These are phyloP conservation scores for Oxyura jamaicensis DNA, from an alignment of 2,113 vertebrate genomes.

Conservation along the genomic window DNA sequence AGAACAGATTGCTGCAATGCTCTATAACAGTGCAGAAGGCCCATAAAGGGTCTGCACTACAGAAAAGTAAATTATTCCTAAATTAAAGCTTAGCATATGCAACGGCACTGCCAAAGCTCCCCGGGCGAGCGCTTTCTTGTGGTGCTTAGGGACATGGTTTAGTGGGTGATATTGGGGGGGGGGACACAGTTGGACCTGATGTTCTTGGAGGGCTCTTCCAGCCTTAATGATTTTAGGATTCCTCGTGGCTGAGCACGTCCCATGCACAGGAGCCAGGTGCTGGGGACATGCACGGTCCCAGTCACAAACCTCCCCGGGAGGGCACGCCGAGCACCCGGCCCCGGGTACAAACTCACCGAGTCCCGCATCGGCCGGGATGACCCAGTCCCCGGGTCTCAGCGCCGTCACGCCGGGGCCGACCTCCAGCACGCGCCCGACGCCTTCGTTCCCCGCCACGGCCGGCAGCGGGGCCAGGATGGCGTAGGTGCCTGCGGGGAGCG, in stretches of 20 bases:
- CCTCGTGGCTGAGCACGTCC: too few species aligned
- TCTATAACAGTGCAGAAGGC: background rate
- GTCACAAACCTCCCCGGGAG: background rate
- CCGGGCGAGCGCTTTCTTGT: background rate
- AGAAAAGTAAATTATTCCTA: background rate
- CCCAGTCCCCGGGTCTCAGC: conserved; percentile 87
- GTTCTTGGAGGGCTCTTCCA: too few species aligned
- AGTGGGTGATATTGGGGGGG: too few species aligned
- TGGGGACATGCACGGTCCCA: too few species aligned
- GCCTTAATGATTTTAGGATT: too few species aligned
- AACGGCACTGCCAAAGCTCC: background rate
- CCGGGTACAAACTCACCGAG: conserved; percentile 79
- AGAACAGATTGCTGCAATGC: background rate
- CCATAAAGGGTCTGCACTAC: background rate
- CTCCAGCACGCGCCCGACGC: conserved; percentile 88
- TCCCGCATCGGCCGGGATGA: conserved; percentile 83
- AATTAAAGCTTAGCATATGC: background rate
- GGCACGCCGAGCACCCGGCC: background rate
- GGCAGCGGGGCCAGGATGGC: conserved; percentile 85
- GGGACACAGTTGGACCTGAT: too few species aligned
- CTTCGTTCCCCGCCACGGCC: conserved; percentile 92
- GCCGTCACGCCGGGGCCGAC: conserved; percentile 80
- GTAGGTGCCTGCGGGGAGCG: conserved; percentile 83
- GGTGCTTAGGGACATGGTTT: too few species aligned
- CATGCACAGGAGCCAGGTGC: background rate